Percentiles rank a stretch among this genome's conserved stretches.
Conservation (phyloP, 1,140 invertebrate species). For the Holotrichia oblita region DNA sequence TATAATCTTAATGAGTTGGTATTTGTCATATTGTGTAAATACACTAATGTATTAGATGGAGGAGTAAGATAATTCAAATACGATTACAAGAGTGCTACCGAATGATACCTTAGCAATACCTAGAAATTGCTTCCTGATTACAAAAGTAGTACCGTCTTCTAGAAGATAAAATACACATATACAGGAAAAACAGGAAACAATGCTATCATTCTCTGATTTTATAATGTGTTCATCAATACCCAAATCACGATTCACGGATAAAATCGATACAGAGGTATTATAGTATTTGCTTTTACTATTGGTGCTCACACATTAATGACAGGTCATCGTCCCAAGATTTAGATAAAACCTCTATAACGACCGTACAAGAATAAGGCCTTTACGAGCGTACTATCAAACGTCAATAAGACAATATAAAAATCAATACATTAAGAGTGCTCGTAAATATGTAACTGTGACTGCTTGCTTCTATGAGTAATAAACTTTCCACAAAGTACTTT, state of each 20-base stretch:
- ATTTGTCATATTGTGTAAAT: conserved; percentile 11
- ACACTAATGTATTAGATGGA: conserved; percentile 4
- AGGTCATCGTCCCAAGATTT: conserved; percentile 8
- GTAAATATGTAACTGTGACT: conserved; percentile 10
- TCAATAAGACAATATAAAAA: conserved; percentile 23
- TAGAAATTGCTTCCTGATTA: neutral
- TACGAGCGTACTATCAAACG: neutral
- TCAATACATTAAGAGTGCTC: conserved; percentile 15
- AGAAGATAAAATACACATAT: neutral
- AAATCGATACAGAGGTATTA: neutral
- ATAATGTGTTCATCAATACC: neutral
- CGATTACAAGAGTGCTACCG: neutral
- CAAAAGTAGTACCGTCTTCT: neutral
- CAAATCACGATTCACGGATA: neutral
- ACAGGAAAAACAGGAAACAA: neutral
- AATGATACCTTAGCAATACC: too few species aligned
- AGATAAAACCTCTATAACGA: neutral
- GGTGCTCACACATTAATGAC: neutral
- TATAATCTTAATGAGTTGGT: conserved; percentile 14
- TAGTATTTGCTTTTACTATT: neutral
- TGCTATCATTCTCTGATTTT: neutral
- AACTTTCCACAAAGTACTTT: neutral
- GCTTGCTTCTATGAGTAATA: conserved; percentile 4
- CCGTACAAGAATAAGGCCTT: neutral
- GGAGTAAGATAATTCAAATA: neutral